phyloP scores from a whole-genome alignment of 2,888 invertebrate genomes.

The Bruchidius siliquastri region DNA sequence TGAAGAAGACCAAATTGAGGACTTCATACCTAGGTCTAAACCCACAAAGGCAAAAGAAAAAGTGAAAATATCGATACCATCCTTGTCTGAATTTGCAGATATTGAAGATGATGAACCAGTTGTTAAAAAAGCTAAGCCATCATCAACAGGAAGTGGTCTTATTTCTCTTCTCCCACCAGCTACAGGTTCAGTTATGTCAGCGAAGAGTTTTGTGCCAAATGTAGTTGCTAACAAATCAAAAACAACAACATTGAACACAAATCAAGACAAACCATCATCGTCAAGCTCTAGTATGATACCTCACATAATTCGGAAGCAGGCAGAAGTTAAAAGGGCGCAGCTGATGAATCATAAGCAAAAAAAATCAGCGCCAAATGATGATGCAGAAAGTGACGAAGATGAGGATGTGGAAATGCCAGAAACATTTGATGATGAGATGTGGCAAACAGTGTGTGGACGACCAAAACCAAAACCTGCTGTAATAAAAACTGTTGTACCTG shows the following conservation, averaged over 20 bases:
- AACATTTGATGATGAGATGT: conserved; percentile 45
- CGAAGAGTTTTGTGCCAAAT: conserved; percentile 33
- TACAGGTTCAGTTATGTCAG: conserved; percentile 27
- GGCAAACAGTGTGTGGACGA: conserved; percentile 50
- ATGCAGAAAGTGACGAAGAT: conserved; percentile 22
- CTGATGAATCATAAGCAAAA: conserved; percentile 13
- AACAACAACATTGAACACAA: conserved; percentile 5
- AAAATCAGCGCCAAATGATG: background rate
- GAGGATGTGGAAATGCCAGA: conserved; percentile 42
- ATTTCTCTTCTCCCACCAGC: conserved; percentile 36
- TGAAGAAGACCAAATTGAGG: conserved; percentile 33
- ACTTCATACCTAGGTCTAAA: conserved; percentile 36
- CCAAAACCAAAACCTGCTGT: conserved; percentile 47
- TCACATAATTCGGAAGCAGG: conserved; percentile 19
- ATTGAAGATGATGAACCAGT: conserved; percentile 25
- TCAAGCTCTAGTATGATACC: conserved; percentile 13
- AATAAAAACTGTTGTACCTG: conserved; percentile 47
- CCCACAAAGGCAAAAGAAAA: conserved; percentile 29
- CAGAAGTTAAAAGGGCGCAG: conserved; percentile 17
- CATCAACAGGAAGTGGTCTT: conserved; percentile 30
- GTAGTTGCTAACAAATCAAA: conserved; percentile 23
- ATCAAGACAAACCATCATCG: conserved; percentile 4
- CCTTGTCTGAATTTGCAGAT: conserved; percentile 32
- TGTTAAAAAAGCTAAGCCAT: conserved; percentile 27
- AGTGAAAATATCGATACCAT: conserved; percentile 36